Conservation (phyloP, 2,113 vertebrate genomes). For the Prionailurus viverrinus region DNA sequence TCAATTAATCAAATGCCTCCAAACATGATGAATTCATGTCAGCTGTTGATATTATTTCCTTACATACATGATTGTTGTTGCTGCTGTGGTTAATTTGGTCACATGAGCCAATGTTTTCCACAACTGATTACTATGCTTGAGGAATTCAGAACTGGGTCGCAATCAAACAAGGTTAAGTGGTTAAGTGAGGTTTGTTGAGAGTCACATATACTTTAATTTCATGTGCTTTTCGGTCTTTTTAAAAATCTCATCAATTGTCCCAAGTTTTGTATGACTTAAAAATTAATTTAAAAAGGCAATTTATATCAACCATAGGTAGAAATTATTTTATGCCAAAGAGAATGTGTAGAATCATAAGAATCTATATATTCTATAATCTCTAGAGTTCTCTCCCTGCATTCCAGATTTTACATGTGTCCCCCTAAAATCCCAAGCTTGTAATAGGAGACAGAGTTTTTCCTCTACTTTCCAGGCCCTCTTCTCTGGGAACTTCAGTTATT, state of each 20-base stretch:
- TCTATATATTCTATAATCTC: not conserved
- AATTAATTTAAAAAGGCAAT: not conserved
- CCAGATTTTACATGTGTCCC: not conserved
- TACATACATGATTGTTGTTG: not conserved
- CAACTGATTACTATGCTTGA: not conserved
- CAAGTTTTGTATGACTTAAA: not conserved
- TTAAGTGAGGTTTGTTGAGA: not conserved
- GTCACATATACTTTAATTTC: constrained; percentile 11
- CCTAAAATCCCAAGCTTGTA: not conserved
- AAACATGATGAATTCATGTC: not conserved
- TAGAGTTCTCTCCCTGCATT: not conserved
- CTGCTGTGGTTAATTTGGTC: not conserved
- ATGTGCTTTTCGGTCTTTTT: not conserved
- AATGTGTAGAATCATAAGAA: not conserved
- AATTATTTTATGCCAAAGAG: not conserved
- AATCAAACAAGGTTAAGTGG: not conserved
- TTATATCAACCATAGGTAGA: not conserved
- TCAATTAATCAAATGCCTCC: not conserved
- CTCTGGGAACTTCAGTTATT: constrained; percentile 16
- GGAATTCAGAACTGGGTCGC: constrained; percentile 23
- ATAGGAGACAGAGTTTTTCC: not conserved
- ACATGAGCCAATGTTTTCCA: not conserved
- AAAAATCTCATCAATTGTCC: not conserved
- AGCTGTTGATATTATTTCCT: not conserved
- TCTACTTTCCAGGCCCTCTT: not conserved